Percentiles rank a stretch among this genome's conserved stretches.
These are phyloP conservation scores for Gnathochromis pfefferi DNA, from an alignment of 2,113 vertebrate genomes.

Conservation along the genomic window DNA sequence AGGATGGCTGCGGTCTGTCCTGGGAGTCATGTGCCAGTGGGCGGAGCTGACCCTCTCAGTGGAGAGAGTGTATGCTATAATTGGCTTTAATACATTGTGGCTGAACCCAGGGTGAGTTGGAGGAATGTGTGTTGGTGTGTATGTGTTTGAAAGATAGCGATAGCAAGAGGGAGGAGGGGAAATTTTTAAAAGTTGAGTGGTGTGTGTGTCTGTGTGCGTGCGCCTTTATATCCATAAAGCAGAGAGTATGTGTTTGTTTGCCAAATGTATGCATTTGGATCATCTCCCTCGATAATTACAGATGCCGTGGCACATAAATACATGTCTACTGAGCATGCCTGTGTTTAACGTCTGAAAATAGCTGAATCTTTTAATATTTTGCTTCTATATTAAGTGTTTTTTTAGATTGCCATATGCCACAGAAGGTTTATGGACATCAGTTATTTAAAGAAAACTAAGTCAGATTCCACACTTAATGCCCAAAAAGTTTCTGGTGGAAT, in stretches of 20 bases:
- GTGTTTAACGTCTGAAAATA: conserved; percentile 5
- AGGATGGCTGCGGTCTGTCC: conserved; percentile 36
- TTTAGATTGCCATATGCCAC: neutral
- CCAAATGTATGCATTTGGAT: conserved; percentile 17
- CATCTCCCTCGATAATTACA: conserved; percentile 17
- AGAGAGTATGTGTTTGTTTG: neutral
- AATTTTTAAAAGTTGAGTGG: neutral
- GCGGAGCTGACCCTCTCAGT: conserved; percentile 39
- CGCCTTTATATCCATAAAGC: neutral
- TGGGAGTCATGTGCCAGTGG: conserved; percentile 31
- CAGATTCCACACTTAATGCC: neutral
- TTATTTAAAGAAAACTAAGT: neutral
- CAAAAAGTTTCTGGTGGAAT: neutral
- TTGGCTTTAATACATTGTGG: conserved; percentile 48
- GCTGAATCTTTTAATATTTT: neutral
- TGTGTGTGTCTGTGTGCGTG: neutral
- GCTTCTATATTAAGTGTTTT: neutral
- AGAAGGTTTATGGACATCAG: neutral
- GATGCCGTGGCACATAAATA: neutral
- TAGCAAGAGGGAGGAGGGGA: neutral
- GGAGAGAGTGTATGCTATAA: conserved; percentile 26
- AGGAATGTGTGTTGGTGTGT: conserved; percentile 40
- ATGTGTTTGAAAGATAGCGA: neutral
- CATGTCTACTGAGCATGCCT: neutral
- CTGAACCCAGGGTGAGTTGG: conserved; percentile 12